Base-by-base conservation (phyloP, 2,888 invertebrate genomes). In the Synanthedon myopaeformis region DNA sequence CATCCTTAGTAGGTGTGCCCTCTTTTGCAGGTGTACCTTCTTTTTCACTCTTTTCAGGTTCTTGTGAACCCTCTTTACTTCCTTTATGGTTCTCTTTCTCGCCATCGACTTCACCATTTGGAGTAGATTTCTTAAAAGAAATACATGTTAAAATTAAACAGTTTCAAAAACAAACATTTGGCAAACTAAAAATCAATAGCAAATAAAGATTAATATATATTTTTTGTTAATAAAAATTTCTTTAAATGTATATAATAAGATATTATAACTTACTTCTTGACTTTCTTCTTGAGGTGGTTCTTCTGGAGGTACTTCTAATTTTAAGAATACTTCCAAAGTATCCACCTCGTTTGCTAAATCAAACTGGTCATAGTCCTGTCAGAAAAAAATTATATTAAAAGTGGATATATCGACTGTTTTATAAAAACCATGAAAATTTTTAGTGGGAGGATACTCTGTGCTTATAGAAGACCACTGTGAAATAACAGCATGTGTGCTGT, bases 291-390 rank as follows among this genome's bases (percentile, higher is more conserved):
- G 69, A 51, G 69, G 66, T 51, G 74, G 68, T 54, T 74, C 74
- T 61, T 85, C 85, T n/a, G 84, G 78, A 8, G 90, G 90, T 1
- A 89, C 88, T 63, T 91, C 91, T 63, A 95, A 73, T 81, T 95
- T 95, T 56, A 97, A 83, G 76, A 97, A 97, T 73, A 93, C 92
- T 75, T 96, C 95, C 81, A 97, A 88, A 63, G 93, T 93, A 72
- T 97, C 96, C 62, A 93, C 90, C 89, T 98, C 98, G 83, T 96
- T 95, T 17, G 96, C 93, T 82, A 95, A 84, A 79, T 96, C 96
- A 83, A 98, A 97, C 69, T 92, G 93, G 75, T 97, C 96, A 82
- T 96, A 98, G 79, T 97, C 97, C 96, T 96, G 81, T 57, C 81
- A 81, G 62, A 56, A 58, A 64, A 61, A 60, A 54, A 54, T 42